Conservation (phyloP, 2,888 invertebrate species). For the Drosophila limbata region DNA sequence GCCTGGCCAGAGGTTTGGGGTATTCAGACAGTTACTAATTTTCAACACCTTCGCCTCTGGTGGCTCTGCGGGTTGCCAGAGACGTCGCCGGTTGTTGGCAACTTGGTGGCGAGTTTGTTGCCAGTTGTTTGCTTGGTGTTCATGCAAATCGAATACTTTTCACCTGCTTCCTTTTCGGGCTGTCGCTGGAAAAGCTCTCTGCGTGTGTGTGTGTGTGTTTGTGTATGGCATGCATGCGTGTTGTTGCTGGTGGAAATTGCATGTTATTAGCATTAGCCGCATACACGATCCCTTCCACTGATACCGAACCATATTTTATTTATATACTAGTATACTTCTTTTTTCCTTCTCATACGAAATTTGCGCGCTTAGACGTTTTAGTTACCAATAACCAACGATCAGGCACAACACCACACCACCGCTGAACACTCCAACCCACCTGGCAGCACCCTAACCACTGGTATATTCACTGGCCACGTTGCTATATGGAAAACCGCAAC, state of each 20-base stretch:
- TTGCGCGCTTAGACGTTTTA: conserved; percentile 76
- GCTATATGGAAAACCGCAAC: conserved; percentile 54
- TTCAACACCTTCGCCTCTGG: conserved; percentile 72
- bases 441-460: conserved; percentile 2
- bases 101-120: conserved; percentile 37
- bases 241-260: conserved; percentile 74
- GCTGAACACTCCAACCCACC: conserved; percentile 5
- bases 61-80: conserved; percentile 62
- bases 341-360: conserved; percentile 57
- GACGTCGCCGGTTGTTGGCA: conserved; percentile 66
- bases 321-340: conserved; percentile 21
- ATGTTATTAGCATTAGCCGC: conserved; percentile 81
- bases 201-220: conserved; percentile 23
- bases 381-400: conserved; percentile 75
- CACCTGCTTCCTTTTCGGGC: conserved; percentile 73
- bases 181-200: conserved; percentile 27
- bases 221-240: conserved; percentile 60
- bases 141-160: conserved; percentile 79
- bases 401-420: conserved; percentile 16
- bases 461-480: conserved; percentile 26
- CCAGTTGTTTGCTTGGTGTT: conserved; percentile 60
- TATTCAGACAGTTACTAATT: conserved; percentile 70
- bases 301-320: conserved; percentile 79
- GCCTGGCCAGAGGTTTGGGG: conserved; percentile 31
- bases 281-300: conserved; percentile 78